Evolutionary conservation across 2,797 vertebrate genomes (phyloP), one percentile per base, ranked within the genome.

Genomic region (Coregonus suidteri): DNA sequence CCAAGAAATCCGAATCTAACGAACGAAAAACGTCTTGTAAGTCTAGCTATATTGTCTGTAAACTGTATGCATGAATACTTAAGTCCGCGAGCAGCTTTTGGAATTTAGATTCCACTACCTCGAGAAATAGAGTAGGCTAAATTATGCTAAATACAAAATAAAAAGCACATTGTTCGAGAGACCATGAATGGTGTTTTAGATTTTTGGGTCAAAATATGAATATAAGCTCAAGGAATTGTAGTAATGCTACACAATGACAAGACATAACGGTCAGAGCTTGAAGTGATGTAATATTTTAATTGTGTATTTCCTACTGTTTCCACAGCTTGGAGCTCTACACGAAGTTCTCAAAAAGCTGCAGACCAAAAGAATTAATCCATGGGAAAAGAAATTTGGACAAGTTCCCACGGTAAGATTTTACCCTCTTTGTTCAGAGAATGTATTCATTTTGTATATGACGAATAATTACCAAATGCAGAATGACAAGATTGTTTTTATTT

Each of bases 21-120:
- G 66, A 90, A 87, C 83, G 91, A 93, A 82, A 92, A 93, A 75
- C 92, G 94, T 75, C 90, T 95, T 88, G 91, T 92, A 83, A 88
- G 88, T 84, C 20, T 13, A 31, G 20, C 31, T 20, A 52, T 54
- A 25, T 76, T 51, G 4, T 3, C 14, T 75, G 41, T 62, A 59
- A 30, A 41, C 6, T 74, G 4, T 2, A 20, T 1, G 13, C 7
- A 34, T 18, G 15, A 53, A 25, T 66, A 9, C 7, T 51, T 47
- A 47, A 11, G 41, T 47, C 9, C 41, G 41, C 9, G 41, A 2
- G 9, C 9, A 52, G 30, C 62, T 4, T 16, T 16, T 34, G 6
- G 6, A 25, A 11, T 3, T 11, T 13, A 47, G 9, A 47, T 47
- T 47, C 41, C 9, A 64, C 59, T 7, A 25, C 4, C 20, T 7